These are phyloP conservation scores for Oostethus manadensis DNA, from an alignment of 2,113 vertebrate species.

Conservation along the genomic window DNA sequence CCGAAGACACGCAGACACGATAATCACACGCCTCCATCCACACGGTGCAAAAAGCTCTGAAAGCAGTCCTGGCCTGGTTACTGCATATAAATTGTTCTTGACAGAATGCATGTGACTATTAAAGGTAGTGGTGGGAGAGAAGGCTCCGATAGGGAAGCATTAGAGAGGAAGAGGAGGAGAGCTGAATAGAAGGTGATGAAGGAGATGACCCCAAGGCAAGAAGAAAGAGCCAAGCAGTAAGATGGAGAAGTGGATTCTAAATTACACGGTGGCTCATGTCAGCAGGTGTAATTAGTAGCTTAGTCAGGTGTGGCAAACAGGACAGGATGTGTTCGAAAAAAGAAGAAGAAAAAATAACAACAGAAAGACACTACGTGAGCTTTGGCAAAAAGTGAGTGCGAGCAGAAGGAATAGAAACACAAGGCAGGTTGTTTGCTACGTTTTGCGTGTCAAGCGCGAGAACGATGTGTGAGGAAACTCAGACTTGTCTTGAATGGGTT, in stretches of 20 bases:
- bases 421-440: conserved; percentile 2
- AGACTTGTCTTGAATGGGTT: conserved; percentile 14
- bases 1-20: background rate
- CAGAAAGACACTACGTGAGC: conserved; percentile 4
- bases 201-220: conserved; percentile 57
- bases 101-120: conserved; percentile 22
- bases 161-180: conserved; percentile 37
- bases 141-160: conserved; percentile 27
- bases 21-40: conserved; percentile 12
- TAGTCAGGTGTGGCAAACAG: conserved; percentile 66
- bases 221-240: conserved; percentile 32
- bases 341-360: conserved; percentile 8
- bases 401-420: background rate
- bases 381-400: conserved; percentile 15
- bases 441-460: conserved; percentile 34
- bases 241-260: conserved; percentile 56
- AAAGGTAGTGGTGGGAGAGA: conserved; percentile 17
- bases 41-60: background rate
- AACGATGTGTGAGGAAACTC: conserved; percentile 20
- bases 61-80: conserved; percentile 16
- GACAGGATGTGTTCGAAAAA: conserved; percentile 51
- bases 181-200: conserved; percentile 62
- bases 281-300: conserved; percentile 63
- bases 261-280: conserved; percentile 64
- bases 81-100: conserved; percentile 30